phyloP scores from a whole-genome alignment of 2,888 invertebrate species.

The Lampropteryx suffumata region DNA sequence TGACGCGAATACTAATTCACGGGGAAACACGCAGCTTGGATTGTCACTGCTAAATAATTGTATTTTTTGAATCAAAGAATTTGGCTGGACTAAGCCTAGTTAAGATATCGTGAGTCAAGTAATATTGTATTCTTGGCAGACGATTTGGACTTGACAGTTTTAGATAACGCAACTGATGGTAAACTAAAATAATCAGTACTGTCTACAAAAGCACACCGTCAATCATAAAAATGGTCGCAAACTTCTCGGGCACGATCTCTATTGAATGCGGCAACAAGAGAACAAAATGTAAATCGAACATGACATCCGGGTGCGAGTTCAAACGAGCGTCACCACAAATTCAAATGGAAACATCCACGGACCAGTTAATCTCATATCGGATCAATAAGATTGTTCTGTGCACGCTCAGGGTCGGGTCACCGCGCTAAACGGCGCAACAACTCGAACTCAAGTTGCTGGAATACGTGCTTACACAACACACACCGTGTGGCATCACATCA shows the following conservation, averaged over 20 bases:
- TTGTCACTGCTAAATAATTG: constrained; percentile 51
- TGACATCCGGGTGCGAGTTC: constrained; percentile 79
- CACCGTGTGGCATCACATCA: constrained; percentile 37
- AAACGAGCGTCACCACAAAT: constrained; percentile 65
- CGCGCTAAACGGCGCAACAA: constrained; percentile 70
- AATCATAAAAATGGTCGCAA: constrained; percentile 56
- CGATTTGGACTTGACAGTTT: background rate
- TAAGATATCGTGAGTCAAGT: background rate
- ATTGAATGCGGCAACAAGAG: constrained; percentile 62
- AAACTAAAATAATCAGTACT: constrained; percentile 16
- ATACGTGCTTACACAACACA: constrained; percentile 31
- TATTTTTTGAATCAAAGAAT: constrained; percentile 31
- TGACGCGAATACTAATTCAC: constrained; percentile 61
- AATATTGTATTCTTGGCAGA: background rate
- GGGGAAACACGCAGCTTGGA: constrained; percentile 64
- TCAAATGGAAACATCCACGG: constrained; percentile 72
- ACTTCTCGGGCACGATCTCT: constrained; percentile 54
- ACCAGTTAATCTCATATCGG: constrained; percentile 70
- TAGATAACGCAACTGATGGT: background rate
- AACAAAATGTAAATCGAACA: constrained; percentile 69
- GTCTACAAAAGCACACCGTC: constrained; percentile 43
- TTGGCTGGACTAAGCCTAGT: no score
- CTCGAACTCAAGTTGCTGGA: constrained; percentile 49
- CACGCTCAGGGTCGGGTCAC: constrained; percentile 67
- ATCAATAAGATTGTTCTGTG: constrained; percentile 69